Evolutionary conservation across 92 coral and sea anemone genomes (phyloP), one percentile per base, ranked within the genome.

Genomic region (Epizoanthus rinbou): DNA sequence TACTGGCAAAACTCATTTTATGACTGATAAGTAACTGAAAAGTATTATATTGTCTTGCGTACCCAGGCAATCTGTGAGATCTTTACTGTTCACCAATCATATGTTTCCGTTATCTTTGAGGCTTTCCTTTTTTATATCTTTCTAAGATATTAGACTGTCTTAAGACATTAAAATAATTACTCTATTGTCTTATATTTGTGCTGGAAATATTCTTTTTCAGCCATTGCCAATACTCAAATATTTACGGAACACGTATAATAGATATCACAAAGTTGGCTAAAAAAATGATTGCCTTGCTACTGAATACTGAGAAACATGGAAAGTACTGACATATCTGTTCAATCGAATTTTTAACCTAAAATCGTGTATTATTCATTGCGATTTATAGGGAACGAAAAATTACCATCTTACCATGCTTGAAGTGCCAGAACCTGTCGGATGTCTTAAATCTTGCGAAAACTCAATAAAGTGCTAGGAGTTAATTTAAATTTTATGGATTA

Each of bases 381-480:
- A 10, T 28, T 35, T 3, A 13, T 14, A 28, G 23, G 6, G 19
- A 15, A 43, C 50, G 5, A 6, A 43, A 6, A 43, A 6, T 43
- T 43, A 43, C 50, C 10, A 43, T 6, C 50, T 43, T 3, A 5
- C 10, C 31, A 28, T 28, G 31, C 37, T 65, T 39, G 2, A 25
- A 25, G 17, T 17, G 1, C 41, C 47, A 33, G 6, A 67, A 41
- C 47, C 14, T 6, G 22, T 6, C n/a, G 41, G 47, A 8, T 67
- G 50, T 67, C 47, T 33, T 8, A 19, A 41, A 22, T 41, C 57
- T n/a, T 41, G 31, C 76, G 22, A 71, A 71, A 41, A 71, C 57
- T 71, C 58, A 71, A 10, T 71, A 14, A 45, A 71, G 76, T 71
- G 76, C 21, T 22, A 71, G 41, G 76, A 45, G 58, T 71, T n/a